Percentiles rank a stretch among this genome's conserved stretches.
phyloP scores from a whole-genome alignment of 2,797 vertebrate species.

The Melopsittacus undulatus region DNA sequence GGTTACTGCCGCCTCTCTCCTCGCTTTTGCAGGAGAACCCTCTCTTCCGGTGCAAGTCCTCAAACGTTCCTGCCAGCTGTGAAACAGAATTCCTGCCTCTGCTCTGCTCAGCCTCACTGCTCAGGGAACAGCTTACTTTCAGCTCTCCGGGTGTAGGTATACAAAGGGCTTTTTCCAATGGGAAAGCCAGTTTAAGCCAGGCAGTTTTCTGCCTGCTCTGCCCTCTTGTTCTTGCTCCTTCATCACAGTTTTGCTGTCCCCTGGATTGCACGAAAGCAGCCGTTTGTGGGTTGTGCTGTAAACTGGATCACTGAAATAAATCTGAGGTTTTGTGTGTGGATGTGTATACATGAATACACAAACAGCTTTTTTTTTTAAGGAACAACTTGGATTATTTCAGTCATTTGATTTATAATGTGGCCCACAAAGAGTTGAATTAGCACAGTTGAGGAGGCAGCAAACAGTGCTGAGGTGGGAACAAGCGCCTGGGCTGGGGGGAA shows the following conservation, averaged over 20 bases:
- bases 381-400: background rate
- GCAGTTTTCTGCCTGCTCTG: slow-evolving; percentile 14
- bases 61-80: background rate
- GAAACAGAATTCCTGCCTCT: background rate
- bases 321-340: background rate
- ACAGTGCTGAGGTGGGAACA: background rate
- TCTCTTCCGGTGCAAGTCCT: background rate
- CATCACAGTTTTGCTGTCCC: background rate
- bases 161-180: background rate
- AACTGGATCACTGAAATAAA: background rate
- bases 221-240: background rate
- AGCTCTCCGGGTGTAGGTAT: background rate
- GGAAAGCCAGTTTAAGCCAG: background rate
- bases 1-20: background rate
- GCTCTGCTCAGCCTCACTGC: background rate
- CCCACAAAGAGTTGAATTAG: background rate
- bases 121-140: background rate
- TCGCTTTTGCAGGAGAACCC: background rate
- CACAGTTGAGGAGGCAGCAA: background rate
- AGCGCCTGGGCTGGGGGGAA: background rate
- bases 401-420: background rate
- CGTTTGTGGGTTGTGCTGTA: background rate
- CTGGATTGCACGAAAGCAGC: background rate
- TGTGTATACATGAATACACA: background rate
- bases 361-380: background rate